Conservation (phyloP, 2,888 invertebrate species). For the Drosophila ustulata region DNA sequence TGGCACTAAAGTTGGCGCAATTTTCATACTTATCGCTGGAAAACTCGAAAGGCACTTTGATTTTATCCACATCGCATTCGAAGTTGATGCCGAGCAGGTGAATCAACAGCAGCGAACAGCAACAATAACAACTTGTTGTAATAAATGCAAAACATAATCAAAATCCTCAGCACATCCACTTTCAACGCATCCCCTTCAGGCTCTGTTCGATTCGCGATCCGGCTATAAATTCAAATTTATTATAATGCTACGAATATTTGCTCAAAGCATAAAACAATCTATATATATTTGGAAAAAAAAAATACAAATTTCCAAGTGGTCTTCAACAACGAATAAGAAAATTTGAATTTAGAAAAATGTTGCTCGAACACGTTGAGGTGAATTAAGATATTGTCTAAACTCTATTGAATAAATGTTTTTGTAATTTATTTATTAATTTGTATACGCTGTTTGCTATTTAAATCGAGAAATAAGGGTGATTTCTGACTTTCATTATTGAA, state of each 20-base stretch:
- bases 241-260: background rate
- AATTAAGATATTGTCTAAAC: too few species aligned
- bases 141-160: conserved; percentile 66
- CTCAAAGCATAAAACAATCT: too few species aligned
- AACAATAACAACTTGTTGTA: conserved; percentile 32
- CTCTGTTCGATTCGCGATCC: conserved; percentile 14
- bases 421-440: too few species aligned
- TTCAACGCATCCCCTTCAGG: background rate
- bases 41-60: conserved; percentile 44
- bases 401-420: too few species aligned
- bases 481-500: too few species aligned
- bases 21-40: conserved; percentile 24
- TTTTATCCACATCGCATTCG: conserved; percentile 43
- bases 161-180: conserved; percentile 19
- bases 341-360: too few species aligned
- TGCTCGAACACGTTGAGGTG: too few species aligned
- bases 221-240: conserved; percentile 10
- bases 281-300: background rate
- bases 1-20: conserved; percentile 19
- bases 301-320: background rate
- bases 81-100: conserved; percentile 58
- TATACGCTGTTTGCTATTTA: too few species aligned
- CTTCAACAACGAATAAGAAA: too few species aligned
- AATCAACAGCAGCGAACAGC: conserved; percentile 40
- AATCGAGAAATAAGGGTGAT: too few species aligned